Evolutionary conservation across 2,888 invertebrate genomes (phyloP).

Genomic region (Bombylius discolor): DNA sequence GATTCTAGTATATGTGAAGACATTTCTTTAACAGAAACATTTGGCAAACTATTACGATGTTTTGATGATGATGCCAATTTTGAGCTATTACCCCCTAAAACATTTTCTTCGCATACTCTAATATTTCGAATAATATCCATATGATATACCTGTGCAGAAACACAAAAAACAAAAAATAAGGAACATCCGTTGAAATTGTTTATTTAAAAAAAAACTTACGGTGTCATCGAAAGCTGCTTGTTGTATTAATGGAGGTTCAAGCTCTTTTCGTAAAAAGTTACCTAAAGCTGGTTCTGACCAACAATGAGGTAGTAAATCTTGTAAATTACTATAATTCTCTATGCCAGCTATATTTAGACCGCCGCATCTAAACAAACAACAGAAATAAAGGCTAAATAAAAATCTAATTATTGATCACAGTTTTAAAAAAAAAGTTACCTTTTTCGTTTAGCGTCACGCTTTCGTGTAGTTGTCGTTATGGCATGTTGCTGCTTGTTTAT

Average conservation of each 20-base stretch:
- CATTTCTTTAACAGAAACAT: slow-evolving; percentile 25
- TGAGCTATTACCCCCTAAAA: slow-evolving; percentile 12
- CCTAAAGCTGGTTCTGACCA: slow-evolving; percentile 65
- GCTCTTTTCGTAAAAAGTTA: slow-evolving; percentile 43
- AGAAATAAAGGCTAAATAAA: too few relatives aligned
- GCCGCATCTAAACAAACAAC: slow-evolving; percentile 39
- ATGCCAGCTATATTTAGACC: slow-evolving; percentile 64
- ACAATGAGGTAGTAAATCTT: slow-evolving; percentile 52
- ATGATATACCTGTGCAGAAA: slow-evolving; percentile 41
- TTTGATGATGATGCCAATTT: slow-evolving; percentile 21
- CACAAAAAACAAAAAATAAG: neutral
- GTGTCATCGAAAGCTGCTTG: slow-evolving; percentile 78
- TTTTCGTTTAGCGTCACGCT: slow-evolving; percentile 18
- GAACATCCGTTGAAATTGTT: neutral
- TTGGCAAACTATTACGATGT: slow-evolving; percentile 32
- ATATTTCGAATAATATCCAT: slow-evolving; percentile 76
- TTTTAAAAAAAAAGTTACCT: slow-evolving; percentile 13
- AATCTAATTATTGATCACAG: too few relatives aligned
- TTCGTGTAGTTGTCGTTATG: slow-evolving; percentile 12
- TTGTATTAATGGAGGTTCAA: slow-evolving; percentile 70
- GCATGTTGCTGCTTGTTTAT: slow-evolving; percentile 18
- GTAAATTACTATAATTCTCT: slow-evolving; percentile 59
- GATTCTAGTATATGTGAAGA: slow-evolving; percentile 14
- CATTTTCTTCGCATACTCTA: slow-evolving; percentile 42
- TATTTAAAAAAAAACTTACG: slow-evolving; percentile 22